Conservation (phyloP, 2,797 vertebrate species). For the Myiotriccus ornatus region DNA sequence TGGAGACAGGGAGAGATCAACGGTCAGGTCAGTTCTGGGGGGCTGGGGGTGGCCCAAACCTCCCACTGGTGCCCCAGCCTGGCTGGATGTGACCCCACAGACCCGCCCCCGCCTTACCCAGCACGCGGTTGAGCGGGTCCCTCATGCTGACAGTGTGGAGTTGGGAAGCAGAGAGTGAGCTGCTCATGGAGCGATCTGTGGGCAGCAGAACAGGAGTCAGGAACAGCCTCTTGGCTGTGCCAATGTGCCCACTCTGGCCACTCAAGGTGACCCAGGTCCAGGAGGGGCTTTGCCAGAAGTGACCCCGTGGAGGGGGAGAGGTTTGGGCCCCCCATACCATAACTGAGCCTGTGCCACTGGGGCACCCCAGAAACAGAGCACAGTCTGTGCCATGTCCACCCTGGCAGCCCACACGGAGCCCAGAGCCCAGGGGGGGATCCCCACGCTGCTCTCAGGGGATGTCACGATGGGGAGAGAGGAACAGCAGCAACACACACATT, state of each 20-base stretch:
- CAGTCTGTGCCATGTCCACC: not conserved
- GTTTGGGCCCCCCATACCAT: not conserved
- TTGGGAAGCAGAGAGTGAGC: slow-evolving; percentile 93
- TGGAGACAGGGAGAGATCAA: not conserved
- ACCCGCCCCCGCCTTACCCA: slow-evolving; percentile 78
- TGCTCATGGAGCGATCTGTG: slow-evolving; percentile 94
- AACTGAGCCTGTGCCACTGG: not conserved
- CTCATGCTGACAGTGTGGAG: slow-evolving; percentile 97
- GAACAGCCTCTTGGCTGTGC: accelerated
- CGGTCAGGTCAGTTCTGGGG: not conserved
- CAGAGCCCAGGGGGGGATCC: not conserved
- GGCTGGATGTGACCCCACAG: accelerated
- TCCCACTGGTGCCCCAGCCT: not conserved
- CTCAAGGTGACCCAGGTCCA: accelerated
- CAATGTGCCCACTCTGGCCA: accelerated
- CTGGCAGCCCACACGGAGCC: not conserved
- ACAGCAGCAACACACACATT: accelerated
- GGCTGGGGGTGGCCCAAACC: not conserved
- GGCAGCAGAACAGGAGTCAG: not conserved
- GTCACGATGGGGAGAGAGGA: not conserved
- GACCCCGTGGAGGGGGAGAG: not conserved
- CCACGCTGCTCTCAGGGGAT: accelerated
- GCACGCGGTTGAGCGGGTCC: slow-evolving; percentile 92
- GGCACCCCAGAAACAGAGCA: not conserved
- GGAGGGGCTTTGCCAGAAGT: not conserved